Percentiles rank a stretch among this genome's conserved stretches.
Conservation (phyloP, 2,797 vertebrate species). For the Halcyon badia region DNA sequence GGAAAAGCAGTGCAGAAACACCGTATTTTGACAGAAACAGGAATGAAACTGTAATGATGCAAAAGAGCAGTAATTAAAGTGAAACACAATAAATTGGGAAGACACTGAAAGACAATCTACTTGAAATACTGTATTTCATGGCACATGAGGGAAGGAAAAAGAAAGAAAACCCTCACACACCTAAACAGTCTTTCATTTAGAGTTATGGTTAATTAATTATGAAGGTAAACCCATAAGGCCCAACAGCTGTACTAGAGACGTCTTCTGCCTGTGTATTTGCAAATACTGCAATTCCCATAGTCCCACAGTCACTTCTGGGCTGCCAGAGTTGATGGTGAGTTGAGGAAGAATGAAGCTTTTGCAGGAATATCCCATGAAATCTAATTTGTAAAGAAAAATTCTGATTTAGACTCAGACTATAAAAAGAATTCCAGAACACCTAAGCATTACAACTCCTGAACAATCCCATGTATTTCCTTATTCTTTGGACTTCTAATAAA, state of each 20-base stretch:
- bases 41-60: neutral
- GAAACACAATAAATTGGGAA: constrained; percentile 12
- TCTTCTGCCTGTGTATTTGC: neutral
- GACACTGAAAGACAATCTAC: constrained; percentile 17
- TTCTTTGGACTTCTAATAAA: neutral
- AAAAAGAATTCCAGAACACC: neutral
- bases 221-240: neutral
- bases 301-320: neutral
- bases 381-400: neutral
- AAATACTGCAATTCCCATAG: neutral
- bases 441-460: neutral
- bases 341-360: neutral
- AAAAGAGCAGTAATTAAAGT: constrained; percentile 38
- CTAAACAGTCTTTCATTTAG: constrained; percentile 9
- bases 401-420: neutral
- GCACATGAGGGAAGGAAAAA: neutral
- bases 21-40: neutral
- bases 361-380: neutral
- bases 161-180: too few species aligned
- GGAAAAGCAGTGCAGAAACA: neutral
- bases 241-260: neutral
- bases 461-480: neutral
- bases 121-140: neutral
- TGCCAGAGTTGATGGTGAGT: neutral
- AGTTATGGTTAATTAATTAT: constrained; percentile 30